These are phyloP conservation scores for Anabas testudineus DNA, from an alignment of 2,797 vertebrate species.

Conservation along the genomic window DNA sequence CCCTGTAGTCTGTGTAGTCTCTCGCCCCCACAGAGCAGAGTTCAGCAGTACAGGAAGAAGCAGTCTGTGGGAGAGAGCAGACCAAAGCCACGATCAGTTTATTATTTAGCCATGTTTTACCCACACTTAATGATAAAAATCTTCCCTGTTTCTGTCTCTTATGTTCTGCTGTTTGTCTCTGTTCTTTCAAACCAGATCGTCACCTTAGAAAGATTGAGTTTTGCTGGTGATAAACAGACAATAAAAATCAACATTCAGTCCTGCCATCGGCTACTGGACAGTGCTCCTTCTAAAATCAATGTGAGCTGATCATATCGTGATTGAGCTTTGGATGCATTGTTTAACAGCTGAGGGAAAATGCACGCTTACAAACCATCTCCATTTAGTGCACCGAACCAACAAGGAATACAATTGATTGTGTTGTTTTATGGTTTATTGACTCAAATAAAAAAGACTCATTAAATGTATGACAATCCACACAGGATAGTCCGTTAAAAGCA, in stretches of 20 bases:
- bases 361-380: conserved; percentile 24
- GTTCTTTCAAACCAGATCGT: conserved; percentile 18
- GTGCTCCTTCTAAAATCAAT: conserved; percentile 40
- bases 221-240: conserved; percentile 16
- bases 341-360: conserved; percentile 38
- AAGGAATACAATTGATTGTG: conserved; percentile 37
- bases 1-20: conserved; percentile 49
- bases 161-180: neutral
- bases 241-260: conserved; percentile 15
- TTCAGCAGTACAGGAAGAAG: conserved; percentile 54
- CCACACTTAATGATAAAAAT: conserved; percentile 43
- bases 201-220: conserved; percentile 11
- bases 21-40: conserved; percentile 60
- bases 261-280: conserved; percentile 1
- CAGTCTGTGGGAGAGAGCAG: conserved; percentile 58
- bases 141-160: conserved; percentile 18
- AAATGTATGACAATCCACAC: conserved; percentile 7
- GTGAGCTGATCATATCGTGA: conserved; percentile 35
- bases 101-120: conserved; percentile 33
- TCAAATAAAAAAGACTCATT: conserved; percentile 27
- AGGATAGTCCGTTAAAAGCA: neutral
- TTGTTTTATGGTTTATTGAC: conserved; percentile 52
- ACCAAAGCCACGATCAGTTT: conserved; percentile 52
- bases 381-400: conserved; percentile 18
- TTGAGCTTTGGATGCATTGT: neutral